Percentiles rank a stretch among this genome's conserved stretches.
Conservation (phyloP, 1,140 invertebrate species). For the Tenebrio molitor region DNA sequence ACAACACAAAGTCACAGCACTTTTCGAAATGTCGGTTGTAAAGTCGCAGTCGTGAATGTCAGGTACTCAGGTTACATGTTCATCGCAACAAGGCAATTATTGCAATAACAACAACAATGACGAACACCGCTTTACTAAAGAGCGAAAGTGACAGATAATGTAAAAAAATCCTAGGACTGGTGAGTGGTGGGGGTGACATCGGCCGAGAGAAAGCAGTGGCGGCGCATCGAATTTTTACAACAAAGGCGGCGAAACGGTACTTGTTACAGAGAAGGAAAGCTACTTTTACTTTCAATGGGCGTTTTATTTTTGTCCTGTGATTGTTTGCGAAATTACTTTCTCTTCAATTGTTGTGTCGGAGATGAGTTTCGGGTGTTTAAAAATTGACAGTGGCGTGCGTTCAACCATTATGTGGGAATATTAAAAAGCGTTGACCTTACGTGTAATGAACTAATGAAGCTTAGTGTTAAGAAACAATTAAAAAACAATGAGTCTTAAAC, state of each 20-base stretch:
- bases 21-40: background rate
- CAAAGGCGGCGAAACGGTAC: background rate
- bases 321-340: background rate
- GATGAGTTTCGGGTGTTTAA: no score
- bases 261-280: background rate
- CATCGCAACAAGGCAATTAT: background rate
- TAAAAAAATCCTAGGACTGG: conserved; percentile 19
- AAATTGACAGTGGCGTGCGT: no score
- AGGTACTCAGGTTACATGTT: conserved; percentile 17
- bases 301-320: no score
- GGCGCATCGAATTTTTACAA: background rate
- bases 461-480: no score
- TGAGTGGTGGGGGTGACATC: conserved; percentile 16
- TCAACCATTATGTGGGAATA: no score
- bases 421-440: no score
- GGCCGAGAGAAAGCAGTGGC: conserved; percentile 12
- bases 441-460: no score
- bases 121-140: conserved; percentile 4
- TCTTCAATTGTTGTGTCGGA: no score
- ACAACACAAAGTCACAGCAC: background rate
- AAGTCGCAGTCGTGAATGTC: no score
- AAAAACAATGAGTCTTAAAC: no score
- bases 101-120: conserved; percentile 7
- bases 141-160: conserved; percentile 33
- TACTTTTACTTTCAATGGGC: conserved; percentile 19